phyloP scores from a whole-genome alignment of 2,888 invertebrate genomes.

The Melanostoma scalare region DNA sequence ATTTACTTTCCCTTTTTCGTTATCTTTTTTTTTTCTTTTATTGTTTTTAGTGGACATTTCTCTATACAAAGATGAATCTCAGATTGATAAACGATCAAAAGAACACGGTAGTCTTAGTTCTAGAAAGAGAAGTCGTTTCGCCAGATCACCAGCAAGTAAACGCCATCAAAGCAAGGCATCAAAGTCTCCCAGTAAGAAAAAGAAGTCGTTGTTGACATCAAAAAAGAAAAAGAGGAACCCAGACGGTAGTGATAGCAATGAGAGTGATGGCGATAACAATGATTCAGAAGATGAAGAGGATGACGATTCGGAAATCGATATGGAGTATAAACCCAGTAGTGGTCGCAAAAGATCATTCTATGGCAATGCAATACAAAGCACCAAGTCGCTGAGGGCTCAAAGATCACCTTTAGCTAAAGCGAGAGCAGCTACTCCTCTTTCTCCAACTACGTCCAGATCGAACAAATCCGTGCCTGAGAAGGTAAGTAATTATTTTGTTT shows the following conservation, averaged over 20 bases:
- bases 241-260: conserved; percentile 38
- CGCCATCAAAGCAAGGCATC: conserved; percentile 52
- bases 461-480: conserved; percentile 77
- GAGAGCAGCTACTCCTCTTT: conserved; percentile 77
- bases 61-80: conserved; percentile 91
- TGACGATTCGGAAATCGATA: conserved; percentile 74
- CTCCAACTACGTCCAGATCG: conserved; percentile 76
- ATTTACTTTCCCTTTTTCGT: background rate
- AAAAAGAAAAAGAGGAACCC: conserved; percentile 66
- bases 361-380: conserved; percentile 67
- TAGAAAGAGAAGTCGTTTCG: conserved; percentile 46
- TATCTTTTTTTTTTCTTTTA: conserved; percentile 46
- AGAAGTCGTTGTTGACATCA: conserved; percentile 45
- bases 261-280: conserved; percentile 72
- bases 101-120: conserved; percentile 51
- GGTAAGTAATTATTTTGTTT: conserved; percentile 70
- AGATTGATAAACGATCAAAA: conserved; percentile 84
- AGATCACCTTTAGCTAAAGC: conserved; percentile 78
- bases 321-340: conserved; percentile 76
- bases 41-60: conserved; percentile 89
- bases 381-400: conserved; percentile 75
- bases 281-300: conserved; percentile 50
- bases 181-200: conserved; percentile 73
- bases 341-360: conserved; percentile 73
- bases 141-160: conserved; percentile 70